Percentiles rank a stretch among this genome's conserved stretches.
phyloP scores from a whole-genome alignment of 1,140 invertebrate species.

The Nylanderia fulva region DNA sequence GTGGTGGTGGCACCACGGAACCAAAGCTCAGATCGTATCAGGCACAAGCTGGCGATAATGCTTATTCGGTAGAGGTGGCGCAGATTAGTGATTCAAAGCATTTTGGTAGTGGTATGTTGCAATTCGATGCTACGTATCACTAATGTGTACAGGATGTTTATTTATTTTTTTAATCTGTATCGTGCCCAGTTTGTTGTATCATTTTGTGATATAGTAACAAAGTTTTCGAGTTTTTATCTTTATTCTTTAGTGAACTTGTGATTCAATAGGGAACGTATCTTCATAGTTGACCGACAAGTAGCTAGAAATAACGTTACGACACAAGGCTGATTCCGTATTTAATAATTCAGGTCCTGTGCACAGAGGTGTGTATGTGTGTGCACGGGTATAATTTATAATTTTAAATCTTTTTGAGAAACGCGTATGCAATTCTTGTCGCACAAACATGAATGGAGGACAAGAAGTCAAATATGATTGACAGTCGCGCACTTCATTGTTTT shows the following conservation, averaged over 20 bases:
- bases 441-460: constrained; percentile 31
- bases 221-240: constrained; percentile 66
- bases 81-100: constrained; percentile 80
- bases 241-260: constrained; percentile 78
- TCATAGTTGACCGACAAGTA: constrained; percentile 72
- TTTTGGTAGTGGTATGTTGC: constrained; percentile 81
- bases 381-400: constrained; percentile 56
- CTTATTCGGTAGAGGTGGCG: constrained; percentile 79
- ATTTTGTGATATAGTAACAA: constrained; percentile 76
- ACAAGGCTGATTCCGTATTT: constrained; percentile 84
- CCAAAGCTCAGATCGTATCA: constrained; percentile 74
- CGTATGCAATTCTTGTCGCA: constrained; percentile 54
- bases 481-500: constrained; percentile 58
- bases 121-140: constrained; percentile 84
- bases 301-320: constrained; percentile 74
- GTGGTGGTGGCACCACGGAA: constrained; percentile 49
- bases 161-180: constrained; percentile 73
- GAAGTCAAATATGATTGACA: constrained; percentile 53
- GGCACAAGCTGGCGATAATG: constrained; percentile 76
- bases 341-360: constrained; percentile 65
- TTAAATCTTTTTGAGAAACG: constrained; percentile 51
- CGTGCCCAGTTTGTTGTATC: constrained; percentile 78
- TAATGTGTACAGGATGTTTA: constrained; percentile 77
- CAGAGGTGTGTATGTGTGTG: not conserved
- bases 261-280: constrained; percentile 82